Base-by-base conservation (phyloP, 1,140 invertebrate species). In the Camponotus vicinus region DNA sequence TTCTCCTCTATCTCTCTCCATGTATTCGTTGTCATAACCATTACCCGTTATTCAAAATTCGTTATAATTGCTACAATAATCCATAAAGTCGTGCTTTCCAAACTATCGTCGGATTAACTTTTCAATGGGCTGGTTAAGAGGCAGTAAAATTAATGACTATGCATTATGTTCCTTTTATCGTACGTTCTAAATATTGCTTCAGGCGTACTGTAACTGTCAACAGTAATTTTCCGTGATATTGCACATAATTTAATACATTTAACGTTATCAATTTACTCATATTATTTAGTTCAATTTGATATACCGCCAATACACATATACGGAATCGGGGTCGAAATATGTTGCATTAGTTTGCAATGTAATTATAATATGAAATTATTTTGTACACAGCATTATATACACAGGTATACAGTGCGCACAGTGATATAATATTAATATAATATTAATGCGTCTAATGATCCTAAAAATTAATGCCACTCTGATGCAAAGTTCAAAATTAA, bases 261-360 rank as follows among this genome's bases (percentile, higher is more conserved):
- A 75, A 83, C 55, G n/a, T 83, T 73, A 83, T 45, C 63, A 61
- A 83, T 83, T 83, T 61, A 57, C 55, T 37, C 61, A 61, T 42
- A 75, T 83, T 73, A 83, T 83, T 75, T 64, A 73, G 79, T 73
- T 61, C 59, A 83, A 83, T 73, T 83, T 49, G 55, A 75, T 82
- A 73, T n/a, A 21, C 37, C 52, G 27, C 37, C 40, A 45, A 55
- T 69, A 70, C 40, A 63, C 27, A 1, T 55, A 32, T 27, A 32
- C 40, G 18, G 13, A n/a, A 52, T 21, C 69, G 37, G 49, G 67
- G 15, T 45, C 15, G 52, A 59, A 45, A 71, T 45, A 32, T 18
- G 55, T 34, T 34, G 18, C 69, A 40, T 59, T 69, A 69, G 64
- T 55, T 80, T 37, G 57, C 42, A 32, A 32, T 59, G 13, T 75